Base-by-base conservation (phyloP, 2,888 invertebrate species). In the Elegia similella region DNA sequence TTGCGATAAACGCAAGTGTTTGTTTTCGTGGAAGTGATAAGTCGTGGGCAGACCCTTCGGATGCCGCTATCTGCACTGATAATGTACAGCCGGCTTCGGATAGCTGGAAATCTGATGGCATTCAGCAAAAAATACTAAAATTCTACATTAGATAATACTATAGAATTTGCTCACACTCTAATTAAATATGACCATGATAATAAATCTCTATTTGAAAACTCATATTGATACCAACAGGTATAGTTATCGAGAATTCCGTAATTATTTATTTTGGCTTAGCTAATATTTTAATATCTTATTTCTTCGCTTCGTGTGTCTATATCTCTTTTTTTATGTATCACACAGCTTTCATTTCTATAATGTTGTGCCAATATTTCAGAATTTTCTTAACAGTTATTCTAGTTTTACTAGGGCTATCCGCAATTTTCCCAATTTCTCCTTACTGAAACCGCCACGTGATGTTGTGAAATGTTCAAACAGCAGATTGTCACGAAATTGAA, bases 21-120 rank as follows among this genome's bases (percentile, higher is more conserved):
- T 86, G 83, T 76, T 70, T 89, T 88, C 86, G 82, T 84, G 82
- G 90, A 74, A 67, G 67, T 76, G 88, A 88, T 89, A 89, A 86
- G 64, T 66, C 73, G 74, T 74, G 70, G 76, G 75, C 80, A 79
- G 78, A 78, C 82, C 69, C 78, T 84, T 88, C 76, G 84, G 83
- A 80, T 80, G 80, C 74, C 77, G 75, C 78, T 88, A 89, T 89
- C 88, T 80, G 62, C 43, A 61, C 69, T 72, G 86, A 88, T 88
- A 88, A 83, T 12, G 50, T 34, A 13, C 34, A 50, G 69, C 65
- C 66, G 64, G 63, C 74, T 73, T 71, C 78, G 67, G 73, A 68
- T 67, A 60, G 59, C 62, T 16, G 55, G 47, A 56, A 47, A 42
- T 53, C 59, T 57, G 42, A 44, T 44, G 54, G 32, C 44, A 38